phyloP scores from a whole-genome alignment of 2,113 vertebrate species.

The Rhabdornis inornatus region DNA sequence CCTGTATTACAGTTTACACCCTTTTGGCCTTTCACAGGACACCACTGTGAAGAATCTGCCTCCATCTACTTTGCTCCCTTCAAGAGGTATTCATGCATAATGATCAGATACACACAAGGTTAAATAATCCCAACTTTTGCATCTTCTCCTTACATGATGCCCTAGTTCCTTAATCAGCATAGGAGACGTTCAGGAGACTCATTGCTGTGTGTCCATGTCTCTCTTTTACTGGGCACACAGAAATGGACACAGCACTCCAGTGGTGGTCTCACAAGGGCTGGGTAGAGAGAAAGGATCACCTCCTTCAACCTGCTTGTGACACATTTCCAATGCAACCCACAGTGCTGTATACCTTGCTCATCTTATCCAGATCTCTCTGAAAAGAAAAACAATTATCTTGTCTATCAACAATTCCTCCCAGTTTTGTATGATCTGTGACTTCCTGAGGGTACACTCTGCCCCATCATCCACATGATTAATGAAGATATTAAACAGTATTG shows the following conservation, averaged over 20 bases:
- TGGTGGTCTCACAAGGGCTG: not conserved
- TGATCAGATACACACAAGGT: not conserved
- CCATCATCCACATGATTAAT: not conserved
- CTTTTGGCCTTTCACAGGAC: not conserved
- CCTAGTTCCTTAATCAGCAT: not conserved
- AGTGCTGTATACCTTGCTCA: not conserved
- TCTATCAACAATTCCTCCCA: not conserved
- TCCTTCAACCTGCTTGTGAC: not conserved
- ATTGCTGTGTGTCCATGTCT: not conserved
- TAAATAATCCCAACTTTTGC: not conserved
- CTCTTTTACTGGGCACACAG: not conserved
- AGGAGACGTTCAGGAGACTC: not conserved
- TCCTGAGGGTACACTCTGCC: not conserved
- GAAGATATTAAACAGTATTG: not conserved
- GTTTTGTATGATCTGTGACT: not conserved
- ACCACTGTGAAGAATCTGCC: not conserved
- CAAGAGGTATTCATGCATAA: not conserved
- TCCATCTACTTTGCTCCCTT: not conserved
- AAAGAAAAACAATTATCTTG: not conserved
- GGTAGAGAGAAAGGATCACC: not conserved
- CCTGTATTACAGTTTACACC: not conserved
- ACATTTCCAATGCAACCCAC: not conserved
- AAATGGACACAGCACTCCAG: not conserved
- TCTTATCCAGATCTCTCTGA: not conserved
- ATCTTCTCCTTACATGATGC: not conserved